phyloP scores from a whole-genome alignment of 53 echinoderm and acorn worm genomes.

The Mesocentrotus franciscanus region DNA sequence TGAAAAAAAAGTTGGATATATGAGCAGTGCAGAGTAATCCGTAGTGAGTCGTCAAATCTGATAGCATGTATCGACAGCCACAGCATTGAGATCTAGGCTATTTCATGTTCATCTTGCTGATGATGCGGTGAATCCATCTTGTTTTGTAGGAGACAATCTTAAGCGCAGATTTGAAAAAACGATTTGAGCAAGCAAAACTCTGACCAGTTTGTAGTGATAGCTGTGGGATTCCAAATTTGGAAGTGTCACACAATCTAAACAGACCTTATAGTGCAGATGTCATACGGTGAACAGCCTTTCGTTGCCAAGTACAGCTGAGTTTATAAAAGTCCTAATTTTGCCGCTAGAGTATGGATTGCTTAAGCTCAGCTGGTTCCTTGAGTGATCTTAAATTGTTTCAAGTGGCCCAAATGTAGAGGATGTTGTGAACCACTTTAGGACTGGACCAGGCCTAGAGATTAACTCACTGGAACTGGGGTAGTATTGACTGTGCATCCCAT shows the following conservation, averaged over 20 bases:
- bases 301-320: too few species aligned
- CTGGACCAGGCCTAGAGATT: not conserved
- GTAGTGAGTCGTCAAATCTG: not conserved
- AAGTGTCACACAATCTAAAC: too few species aligned
- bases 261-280: too few species aligned
- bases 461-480: not conserved
- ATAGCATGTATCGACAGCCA: not conserved
- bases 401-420: too few species aligned
- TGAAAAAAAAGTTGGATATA: not conserved
- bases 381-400: too few species aligned
- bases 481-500: not conserved
- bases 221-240: too few species aligned
- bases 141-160: not conserved
- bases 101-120: not conserved
- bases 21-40: not conserved
- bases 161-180: not conserved
- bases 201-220: not conserved
- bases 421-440: not conserved
- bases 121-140: not conserved
- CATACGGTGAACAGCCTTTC: too few species aligned
- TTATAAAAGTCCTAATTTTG: too few species aligned
- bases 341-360: too few species aligned
- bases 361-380: too few species aligned
- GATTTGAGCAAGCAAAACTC: not conserved
- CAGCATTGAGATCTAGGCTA: not conserved